Percentiles rank a stretch among this genome's conserved stretches.
phyloP scores from a whole-genome alignment of 2,888 invertebrate genomes.

The Koerneria pararmatus region DNA sequence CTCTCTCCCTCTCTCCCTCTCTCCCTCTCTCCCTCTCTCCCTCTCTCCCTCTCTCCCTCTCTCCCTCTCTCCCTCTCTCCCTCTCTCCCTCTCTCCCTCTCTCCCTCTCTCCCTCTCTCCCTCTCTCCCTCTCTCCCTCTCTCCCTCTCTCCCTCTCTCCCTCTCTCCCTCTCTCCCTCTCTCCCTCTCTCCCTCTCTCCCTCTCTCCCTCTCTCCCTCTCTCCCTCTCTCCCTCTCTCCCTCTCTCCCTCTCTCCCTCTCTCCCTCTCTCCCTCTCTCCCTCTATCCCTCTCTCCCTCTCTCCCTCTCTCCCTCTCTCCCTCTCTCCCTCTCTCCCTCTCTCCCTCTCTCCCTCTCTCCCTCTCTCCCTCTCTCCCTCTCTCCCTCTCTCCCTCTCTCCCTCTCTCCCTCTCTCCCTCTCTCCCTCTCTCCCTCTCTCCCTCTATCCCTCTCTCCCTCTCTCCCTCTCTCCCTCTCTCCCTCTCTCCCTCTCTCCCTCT shows the following conservation, averaged over 20 bases:
- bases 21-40: slow-evolving; percentile 7
- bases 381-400: not conserved
- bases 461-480: not conserved
- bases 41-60: not conserved
- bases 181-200: not conserved
- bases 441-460: no score
- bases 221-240: not conserved
- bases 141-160: not conserved
- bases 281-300: no score
- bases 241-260: slow-evolving; percentile 19
- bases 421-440: not conserved
- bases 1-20: slow-evolving; percentile 6
- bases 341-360: not conserved
- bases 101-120: not conserved
- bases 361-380: not conserved
- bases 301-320: slow-evolving; percentile 4
- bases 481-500: not conserved
- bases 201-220: not conserved
- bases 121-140: not conserved
- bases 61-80: not conserved
- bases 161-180: not conserved
- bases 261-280: not conserved
- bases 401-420: not conserved
- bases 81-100: slow-evolving; percentile 1
- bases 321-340: slow-evolving; percentile 4